Evolutionary conservation across 2,113 vertebrate species (phyloP).

Genomic region (Macrotis lagotis): DNA sequence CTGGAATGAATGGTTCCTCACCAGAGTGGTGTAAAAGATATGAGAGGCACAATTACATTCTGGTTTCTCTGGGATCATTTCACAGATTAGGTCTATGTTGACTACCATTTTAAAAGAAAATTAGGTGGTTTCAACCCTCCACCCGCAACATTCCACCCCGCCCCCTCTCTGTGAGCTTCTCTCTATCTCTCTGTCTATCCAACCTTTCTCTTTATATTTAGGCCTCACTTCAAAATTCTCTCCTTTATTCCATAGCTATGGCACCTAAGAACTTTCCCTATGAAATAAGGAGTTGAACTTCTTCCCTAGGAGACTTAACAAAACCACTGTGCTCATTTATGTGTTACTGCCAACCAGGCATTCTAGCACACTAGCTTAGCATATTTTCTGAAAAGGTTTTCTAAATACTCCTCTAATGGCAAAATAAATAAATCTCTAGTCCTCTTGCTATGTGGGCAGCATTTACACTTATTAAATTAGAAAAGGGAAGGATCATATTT

Average conservation of each 20-base stretch:
- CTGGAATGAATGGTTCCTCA: background rate
- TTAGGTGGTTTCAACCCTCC: background rate
- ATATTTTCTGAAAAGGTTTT: constrained; percentile 33
- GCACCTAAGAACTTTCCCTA: background rate
- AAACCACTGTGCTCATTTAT: background rate
- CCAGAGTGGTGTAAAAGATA: background rate
- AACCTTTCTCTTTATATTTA: background rate
- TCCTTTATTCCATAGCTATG: background rate
- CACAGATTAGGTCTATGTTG: background rate
- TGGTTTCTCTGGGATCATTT: background rate
- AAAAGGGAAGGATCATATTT: background rate
- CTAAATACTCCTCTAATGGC: background rate
- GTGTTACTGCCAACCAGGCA: background rate
- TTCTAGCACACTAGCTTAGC: constrained; percentile 1
- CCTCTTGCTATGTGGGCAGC: background rate
- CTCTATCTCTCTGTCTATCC: background rate
- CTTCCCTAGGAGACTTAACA: background rate
- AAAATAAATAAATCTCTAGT: constrained; percentile 1
- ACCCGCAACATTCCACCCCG: background rate
- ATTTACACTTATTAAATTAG: background rate
- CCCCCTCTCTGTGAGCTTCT: background rate
- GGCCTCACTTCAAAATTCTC: background rate
- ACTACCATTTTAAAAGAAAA: background rate
- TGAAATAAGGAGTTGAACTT: background rate
- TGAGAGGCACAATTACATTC: rapidly evolving